Evolutionary conservation across 1,140 invertebrate genomes (phyloP), one percentile per base, ranked within the genome.

Genomic region (Coboldia fuscipes): DNA sequence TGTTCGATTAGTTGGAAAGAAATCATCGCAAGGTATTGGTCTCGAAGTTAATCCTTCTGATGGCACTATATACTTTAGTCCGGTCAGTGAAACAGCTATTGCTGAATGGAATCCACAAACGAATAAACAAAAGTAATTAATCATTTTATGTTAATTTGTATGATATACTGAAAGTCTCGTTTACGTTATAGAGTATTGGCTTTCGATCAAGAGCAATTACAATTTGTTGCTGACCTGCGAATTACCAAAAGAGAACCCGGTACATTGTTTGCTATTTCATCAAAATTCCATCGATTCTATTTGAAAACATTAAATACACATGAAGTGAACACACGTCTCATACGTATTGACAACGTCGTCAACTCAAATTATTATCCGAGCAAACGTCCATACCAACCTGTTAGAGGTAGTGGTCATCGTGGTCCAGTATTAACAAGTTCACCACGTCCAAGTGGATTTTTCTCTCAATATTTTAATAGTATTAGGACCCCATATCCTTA

Each of bases 201-300:
- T 0, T 71, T 70, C 40, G 73, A 72, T 47, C 60, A 66, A 0
- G 68, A 75, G 40, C 56, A 63, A 30, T 51, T 82, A 6, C 79
- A 84, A 55, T 81, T 82, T 46, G 61, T 67, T 6, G 70, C 78
- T 0, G 78, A 82, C 39, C 61, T 82, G 17, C 51, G 67, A 37
- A 72, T 67, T 53, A 62, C 62, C 0, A 61, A 63, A 24, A 57
- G 64, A 1, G 76, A 80, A 46, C 62, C 63, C 7, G 68, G 68
- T 3, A 63, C 63, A 13, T 47, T 82, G 5, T 84, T 78, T 72
- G 50, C 65, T 0, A 49, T 82, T 2, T 65, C 70, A 2, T 69
- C 73, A 0, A 65, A 73, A 34, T 79, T 82, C 54, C 78, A 84
- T 41, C 78, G 75, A 36, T 81, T 70, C 57, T 81, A 80, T 57